These are phyloP conservation scores for Solenodon paradoxus DNA, from an alignment of 2,113 vertebrate genomes.

Conservation along the genomic window DNA sequence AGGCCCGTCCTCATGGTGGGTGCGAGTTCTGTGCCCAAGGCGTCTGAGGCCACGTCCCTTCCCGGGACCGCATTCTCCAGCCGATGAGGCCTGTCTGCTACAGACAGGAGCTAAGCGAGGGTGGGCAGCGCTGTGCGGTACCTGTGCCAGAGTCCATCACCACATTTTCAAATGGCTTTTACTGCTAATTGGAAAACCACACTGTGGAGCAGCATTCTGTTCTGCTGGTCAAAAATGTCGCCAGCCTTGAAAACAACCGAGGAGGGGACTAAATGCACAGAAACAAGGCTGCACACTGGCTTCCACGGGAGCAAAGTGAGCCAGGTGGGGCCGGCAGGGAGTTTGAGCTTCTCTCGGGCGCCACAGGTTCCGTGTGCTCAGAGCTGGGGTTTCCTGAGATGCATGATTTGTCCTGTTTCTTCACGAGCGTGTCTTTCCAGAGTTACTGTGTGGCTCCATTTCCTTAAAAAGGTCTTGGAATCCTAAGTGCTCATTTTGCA, in stretches of 20 bases:
- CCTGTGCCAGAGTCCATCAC: no score
- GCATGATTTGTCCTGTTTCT: conserved; percentile 59
- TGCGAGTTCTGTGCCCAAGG: not conserved
- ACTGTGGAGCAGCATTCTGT: no score
- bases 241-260: conserved; percentile 41
- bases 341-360: not conserved
- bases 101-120: no score
- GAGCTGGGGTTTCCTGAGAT: no score
- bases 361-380: no score
- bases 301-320: no score
- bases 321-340: no score
- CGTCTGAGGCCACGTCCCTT: not conserved
- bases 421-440: not conserved
- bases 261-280: conserved; percentile 34
- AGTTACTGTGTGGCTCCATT: conserved; percentile 58
- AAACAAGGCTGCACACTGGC: not conserved
- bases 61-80: not conserved
- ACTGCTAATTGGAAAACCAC: conserved; percentile 27
- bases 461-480: conserved; percentile 54
- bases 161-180: no score
- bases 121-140: no score
- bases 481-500: conserved; percentile 61
- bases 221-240: no score
- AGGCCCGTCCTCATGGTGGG: not conserved
- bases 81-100: not conserved